phyloP scores from a whole-genome alignment of 2,113 vertebrate genomes.

The Hippolais icterina region DNA sequence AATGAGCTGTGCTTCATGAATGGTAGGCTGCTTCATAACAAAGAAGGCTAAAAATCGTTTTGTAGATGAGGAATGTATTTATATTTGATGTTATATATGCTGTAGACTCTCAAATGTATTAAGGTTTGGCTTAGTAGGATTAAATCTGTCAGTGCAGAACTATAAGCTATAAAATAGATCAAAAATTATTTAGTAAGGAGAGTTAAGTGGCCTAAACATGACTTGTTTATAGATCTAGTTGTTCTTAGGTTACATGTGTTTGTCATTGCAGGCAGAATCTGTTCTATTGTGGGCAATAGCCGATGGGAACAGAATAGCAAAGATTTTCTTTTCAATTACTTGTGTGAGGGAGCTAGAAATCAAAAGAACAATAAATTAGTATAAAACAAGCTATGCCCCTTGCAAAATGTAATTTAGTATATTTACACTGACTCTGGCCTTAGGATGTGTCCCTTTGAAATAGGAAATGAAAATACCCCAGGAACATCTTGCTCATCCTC shows the following conservation, averaged over 20 bases:
- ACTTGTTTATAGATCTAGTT: neutral
- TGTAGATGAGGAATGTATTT: neutral
- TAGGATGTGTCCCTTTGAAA: neutral
- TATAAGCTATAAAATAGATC: neutral
- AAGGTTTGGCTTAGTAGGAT: neutral
- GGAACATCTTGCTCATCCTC: neutral
- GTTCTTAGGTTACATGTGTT: neutral
- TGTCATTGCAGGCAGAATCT: neutral
- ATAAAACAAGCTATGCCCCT: neutral
- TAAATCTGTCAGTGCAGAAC: neutral
- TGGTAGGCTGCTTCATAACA: neutral
- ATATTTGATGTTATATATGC: neutral
- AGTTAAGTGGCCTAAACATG: neutral
- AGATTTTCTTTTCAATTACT: neutral
- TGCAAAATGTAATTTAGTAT: neutral
- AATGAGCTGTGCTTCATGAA: neutral
- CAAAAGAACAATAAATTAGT: neutral
- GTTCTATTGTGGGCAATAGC: neutral
- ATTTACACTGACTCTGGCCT: neutral
- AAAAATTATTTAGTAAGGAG: neutral
- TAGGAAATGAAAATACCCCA: neutral
- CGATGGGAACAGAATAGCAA: neutral
- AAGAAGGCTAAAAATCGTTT: neutral
- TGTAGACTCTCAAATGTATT: neutral
- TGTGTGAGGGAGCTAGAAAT: neutral